Conservation (phyloP, 2,113 vertebrate species). For the Harpagus bidentatus region DNA sequence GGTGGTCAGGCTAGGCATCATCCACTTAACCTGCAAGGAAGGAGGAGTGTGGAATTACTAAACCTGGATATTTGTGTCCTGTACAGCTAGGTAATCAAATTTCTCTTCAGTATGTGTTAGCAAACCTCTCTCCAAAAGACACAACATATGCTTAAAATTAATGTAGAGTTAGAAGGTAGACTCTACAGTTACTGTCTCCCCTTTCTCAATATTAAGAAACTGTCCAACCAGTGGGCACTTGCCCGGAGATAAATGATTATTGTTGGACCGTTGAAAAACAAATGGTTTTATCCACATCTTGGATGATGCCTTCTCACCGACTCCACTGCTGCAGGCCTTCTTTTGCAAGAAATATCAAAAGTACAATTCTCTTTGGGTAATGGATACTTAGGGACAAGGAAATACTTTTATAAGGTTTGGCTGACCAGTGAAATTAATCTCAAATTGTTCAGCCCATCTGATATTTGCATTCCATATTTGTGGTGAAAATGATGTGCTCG, state of each 20-base stretch:
- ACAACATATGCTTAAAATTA: not conserved
- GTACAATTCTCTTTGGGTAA: not conserved
- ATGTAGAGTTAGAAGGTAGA: not conserved
- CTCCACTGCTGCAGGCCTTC: not conserved
- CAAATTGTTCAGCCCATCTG: not conserved
- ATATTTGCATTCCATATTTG: not conserved
- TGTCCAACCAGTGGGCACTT: not conserved
- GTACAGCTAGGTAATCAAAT: not conserved
- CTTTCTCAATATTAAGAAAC: not conserved
- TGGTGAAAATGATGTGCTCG: not conserved
- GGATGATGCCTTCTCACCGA: not conserved
- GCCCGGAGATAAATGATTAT: not conserved
- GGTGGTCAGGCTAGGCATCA: not conserved
- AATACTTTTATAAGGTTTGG: not conserved
- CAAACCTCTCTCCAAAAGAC: not conserved
- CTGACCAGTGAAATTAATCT: not conserved
- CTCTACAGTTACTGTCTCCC: not conserved
- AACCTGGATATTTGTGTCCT: not conserved
- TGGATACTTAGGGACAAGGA: not conserved
- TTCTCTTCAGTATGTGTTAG: not conserved
- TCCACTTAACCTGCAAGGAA: not conserved
- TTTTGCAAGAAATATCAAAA: not conserved
- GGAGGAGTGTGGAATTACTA: not conserved
- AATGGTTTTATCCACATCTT: not conserved
- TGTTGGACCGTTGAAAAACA: not conserved